Percentiles rank a stretch among this genome's conserved stretches.
Conservation (phyloP, 2,888 invertebrate species). For the Chromoteleia sp. region DNA sequence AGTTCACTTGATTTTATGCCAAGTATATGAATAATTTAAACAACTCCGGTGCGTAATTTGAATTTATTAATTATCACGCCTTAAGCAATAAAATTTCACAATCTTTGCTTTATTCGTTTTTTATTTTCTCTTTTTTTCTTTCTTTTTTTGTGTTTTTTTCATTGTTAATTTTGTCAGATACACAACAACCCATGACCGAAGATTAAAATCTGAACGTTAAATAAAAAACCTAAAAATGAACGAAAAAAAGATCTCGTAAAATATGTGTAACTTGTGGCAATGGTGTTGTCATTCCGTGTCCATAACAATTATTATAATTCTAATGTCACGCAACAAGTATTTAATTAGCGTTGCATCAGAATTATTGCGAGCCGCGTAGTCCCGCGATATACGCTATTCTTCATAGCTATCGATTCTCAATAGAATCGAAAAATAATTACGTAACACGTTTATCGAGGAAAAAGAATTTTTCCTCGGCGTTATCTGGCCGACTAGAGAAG, state of each 20-base stretch:
- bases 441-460: constrained; percentile 40
- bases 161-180: no score
- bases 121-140: no score
- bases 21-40: no score
- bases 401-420: constrained; percentile 53
- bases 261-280: constrained; percentile 27
- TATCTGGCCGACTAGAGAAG: not conserved
- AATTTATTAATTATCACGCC: no score
- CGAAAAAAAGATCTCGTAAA: constrained; percentile 29
- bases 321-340: constrained; percentile 64
- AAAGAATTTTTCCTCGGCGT: constrained; percentile 18
- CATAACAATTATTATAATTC: constrained; percentile 62
- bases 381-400: constrained; percentile 28
- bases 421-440: constrained; percentile 58
- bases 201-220: no score
- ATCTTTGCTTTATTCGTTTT: no score
- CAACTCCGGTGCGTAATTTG: no score
- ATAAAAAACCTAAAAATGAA: not conserved
- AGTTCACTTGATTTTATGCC: no score
- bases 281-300: constrained; percentile 43
- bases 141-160: no score
- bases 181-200: no score
- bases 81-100: no score
- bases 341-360: constrained; percentile 68
- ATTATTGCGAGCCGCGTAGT: constrained; percentile 37